Evolutionary conservation across 2,113 vertebrate genomes (phyloP), one percentile per base, ranked within the genome.

Genomic region (Pygathrix nemaeus): DNA sequence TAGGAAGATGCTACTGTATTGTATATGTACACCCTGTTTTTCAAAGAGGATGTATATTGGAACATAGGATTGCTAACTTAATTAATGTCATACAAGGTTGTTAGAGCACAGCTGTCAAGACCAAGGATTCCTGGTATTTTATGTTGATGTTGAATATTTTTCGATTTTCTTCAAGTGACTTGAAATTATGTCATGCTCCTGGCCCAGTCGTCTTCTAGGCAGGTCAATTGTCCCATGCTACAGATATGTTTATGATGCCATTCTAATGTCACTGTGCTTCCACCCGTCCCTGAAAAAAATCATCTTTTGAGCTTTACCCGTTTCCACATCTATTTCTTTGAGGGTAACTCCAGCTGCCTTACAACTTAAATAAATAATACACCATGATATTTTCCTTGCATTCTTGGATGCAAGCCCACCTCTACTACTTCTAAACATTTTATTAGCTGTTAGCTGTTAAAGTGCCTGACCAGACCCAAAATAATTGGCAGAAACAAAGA

Each of bases 341-440:
- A 91, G 13, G 25, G 66, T 86, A 61, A 85, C 14, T 35, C 35
- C 5, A 55, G 43, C 32, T 96, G 64, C 59, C 21, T 91, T 57
- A 35, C 10, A 57, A 17, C 8, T 87, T 88, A 6, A 82, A 5
- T 89, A 82, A 89, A 75, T 30, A 83, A 82, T 35, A 68, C 52
- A 90, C 25, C 16, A 45, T 45, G 50, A 27, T 57, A 48, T 75
- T 93, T 45, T 43, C 48, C 52, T 90, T 72, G 55, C 43, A 68
- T 87, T 87, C 55, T 88, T 48, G 75, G 57, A 13, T 73, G n/a
- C 30, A 91, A 80, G 38, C n/a, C 27, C 61, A 91, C 40, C 45
- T 61, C 57, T 64, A 30, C 78, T 66, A 88, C 55, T 88, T 93
- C 38, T 35, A 97, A 95, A 87, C 30, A 72, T 88, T 88, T 72